A percentile compares a stretch with the other conserved stretches of the same genome.
Conservation (phyloP, 2,888 invertebrate genomes). For the Hanleya hanleyi region DNA sequence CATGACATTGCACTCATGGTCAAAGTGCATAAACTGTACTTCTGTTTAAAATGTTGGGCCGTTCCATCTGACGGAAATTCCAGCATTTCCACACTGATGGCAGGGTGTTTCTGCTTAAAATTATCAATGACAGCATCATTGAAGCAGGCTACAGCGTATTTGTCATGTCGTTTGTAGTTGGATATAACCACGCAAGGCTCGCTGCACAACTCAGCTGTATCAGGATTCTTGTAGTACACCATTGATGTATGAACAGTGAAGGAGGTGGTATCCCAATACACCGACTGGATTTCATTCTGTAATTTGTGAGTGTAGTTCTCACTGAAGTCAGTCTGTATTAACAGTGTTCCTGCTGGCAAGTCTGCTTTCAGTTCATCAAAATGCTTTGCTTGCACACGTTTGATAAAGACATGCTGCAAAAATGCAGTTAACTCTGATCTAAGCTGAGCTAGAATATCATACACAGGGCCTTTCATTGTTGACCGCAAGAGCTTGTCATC, state of each 20-base stretch:
- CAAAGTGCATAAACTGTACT: not conserved
- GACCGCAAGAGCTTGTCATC: too few species aligned
- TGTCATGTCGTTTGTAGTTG: constrained; percentile 4
- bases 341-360: too few species aligned
- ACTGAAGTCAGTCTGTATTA: not conserved
- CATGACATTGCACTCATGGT: not conserved
- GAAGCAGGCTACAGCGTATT: constrained; percentile 5
- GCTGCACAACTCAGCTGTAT: not conserved
- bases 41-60: constrained; percentile 10
- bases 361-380: not conserved
- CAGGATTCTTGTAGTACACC: not conserved
- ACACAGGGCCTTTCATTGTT: too few species aligned
- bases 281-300: too few species aligned
- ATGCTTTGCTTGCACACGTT: not conserved
- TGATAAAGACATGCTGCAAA: not conserved
- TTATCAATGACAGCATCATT: not conserved
- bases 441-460: too few species aligned
- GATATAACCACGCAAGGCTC: constrained; percentile 1
- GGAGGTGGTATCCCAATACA: not conserved
- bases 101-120: not conserved
- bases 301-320: not conserved
- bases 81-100: not conserved
- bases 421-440: too few species aligned
- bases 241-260: not conserved
- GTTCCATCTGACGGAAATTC: constrained; percentile 2